Evolutionary conservation across 2,797 vertebrate genomes (phyloP), one percentile per base, ranked within the genome.

Genomic region (Thunnus albacares): DNA sequence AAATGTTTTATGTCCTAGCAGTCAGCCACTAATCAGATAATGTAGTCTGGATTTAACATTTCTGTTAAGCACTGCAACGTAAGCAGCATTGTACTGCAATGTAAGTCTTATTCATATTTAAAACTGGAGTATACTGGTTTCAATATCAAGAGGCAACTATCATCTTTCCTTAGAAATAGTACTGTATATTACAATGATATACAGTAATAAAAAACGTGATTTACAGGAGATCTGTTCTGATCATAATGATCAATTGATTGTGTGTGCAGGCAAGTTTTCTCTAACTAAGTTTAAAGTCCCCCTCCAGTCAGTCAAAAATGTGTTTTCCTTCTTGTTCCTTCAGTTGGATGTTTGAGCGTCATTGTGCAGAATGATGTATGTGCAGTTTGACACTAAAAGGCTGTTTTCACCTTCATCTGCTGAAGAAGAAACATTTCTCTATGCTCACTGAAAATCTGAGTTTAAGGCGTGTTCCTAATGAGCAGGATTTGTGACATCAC

Each of bases 31-130:
- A n/a, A 67, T 55, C 2, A 66, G 9, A 62, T 38, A 24, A 22
- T 79, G 17, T n/a, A 58, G 12, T 45, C 41, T 49, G n/a, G 30
- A 59, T 73, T 65, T 75, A 61, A 82, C 43, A 62, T 47, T 26
- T 41, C 0, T 43, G 20, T 26, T 47, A 28, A 64, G 35, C 24
- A 57, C 45, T 15, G 33, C 43, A 74, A 10, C 24, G 14, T 33
- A 57, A 41, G 9, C 53, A 56, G 45, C 33, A 38, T 41, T 18
- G 60, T 24, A 30, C 4, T 30, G 28, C 28, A 30, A 30, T 30
- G 17, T 5, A 5, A 20, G 28, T 24, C 26, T 70, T 60, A 17
- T 30, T 26, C 26, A 65, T 2, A 52, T n/a, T 26, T 17, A 12
- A 41, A 35, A 12, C 11, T 70, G 12, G 4, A 22, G 24, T 51